Percentiles rank a stretch among this genome's conserved stretches.
These are phyloP conservation scores for Chlorospingus flavigularis DNA, from an alignment of 2,797 vertebrate genomes.

Conservation along the genomic window DNA sequence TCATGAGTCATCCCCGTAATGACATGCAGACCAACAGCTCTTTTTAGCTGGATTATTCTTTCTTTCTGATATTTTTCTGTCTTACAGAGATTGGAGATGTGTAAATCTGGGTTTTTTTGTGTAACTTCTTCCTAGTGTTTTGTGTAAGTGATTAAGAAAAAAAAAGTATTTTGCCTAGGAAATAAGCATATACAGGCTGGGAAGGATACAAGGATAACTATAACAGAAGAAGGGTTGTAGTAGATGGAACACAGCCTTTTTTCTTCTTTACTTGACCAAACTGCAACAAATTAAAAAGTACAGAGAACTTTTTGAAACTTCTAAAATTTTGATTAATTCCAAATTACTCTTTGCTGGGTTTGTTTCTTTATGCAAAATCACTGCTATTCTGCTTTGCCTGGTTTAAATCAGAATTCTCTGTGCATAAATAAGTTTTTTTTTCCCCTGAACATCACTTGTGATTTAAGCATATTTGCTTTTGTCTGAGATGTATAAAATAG, in stretches of 20 bases:
- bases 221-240: neutral
- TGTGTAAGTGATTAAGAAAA: neutral
- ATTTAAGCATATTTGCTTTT: neutral
- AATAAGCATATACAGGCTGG: neutral
- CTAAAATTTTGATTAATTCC: neutral
- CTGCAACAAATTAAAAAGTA: neutral
- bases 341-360: neutral
- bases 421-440: neutral
- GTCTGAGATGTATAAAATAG: neutral
- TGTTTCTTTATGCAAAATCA: neutral
- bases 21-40: neutral
- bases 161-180: neutral
- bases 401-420: neutral
- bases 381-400: neutral
- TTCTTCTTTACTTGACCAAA: neutral
- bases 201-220: neutral
- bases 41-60: neutral
- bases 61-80: neutral
- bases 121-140: neutral
- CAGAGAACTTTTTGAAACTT: neutral
- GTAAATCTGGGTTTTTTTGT: neutral
- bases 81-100: neutral
- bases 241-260: neutral
- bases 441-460: neutral
- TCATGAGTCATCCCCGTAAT: accelerated